Percentiles rank a stretch among this genome's conserved stretches.
Evolutionary conservation across 2,797 vertebrate genomes (phyloP).

Genomic region (Capromys pilorides): DNA sequence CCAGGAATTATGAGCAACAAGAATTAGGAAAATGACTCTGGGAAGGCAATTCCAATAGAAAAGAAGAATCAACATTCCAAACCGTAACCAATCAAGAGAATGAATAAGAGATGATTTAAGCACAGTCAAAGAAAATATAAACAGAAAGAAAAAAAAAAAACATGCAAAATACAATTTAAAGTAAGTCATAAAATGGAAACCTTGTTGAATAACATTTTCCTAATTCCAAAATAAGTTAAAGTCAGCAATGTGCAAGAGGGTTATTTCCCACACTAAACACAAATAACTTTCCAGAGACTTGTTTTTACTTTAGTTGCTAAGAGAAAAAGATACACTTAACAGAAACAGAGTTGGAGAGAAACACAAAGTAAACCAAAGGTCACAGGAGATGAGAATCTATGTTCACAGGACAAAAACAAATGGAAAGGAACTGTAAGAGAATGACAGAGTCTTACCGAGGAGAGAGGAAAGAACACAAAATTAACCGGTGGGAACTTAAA

Average conservation of each 20-base stretch:
- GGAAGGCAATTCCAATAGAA: background rate
- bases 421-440: background rate
- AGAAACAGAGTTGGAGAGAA: slow-evolving; percentile 32
- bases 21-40: background rate
- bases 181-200: slow-evolving; percentile 33
- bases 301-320: slow-evolving; percentile 58
- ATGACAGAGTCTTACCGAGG: background rate
- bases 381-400: background rate
- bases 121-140: background rate
- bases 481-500: background rate
- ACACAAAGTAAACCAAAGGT: slow-evolving; percentile 41
- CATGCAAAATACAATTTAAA: background rate
- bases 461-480: background rate
- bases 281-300: slow-evolving; percentile 56
- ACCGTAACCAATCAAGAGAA: background rate
- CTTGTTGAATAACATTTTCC: slow-evolving; percentile 26
- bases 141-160: background rate
- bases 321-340: slow-evolving; percentile 49
- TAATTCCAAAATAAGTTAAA: slow-evolving; percentile 49
- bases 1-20: background rate
- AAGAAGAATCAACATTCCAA: background rate
- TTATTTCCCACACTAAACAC: slow-evolving; percentile 41
- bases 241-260: background rate
- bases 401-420: background rate
- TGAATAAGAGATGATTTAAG: background rate